Evolutionary conservation across 2,113 vertebrate genomes (phyloP), one percentile per base, ranked within the genome.

Genomic region (Piprites chloris): DNA sequence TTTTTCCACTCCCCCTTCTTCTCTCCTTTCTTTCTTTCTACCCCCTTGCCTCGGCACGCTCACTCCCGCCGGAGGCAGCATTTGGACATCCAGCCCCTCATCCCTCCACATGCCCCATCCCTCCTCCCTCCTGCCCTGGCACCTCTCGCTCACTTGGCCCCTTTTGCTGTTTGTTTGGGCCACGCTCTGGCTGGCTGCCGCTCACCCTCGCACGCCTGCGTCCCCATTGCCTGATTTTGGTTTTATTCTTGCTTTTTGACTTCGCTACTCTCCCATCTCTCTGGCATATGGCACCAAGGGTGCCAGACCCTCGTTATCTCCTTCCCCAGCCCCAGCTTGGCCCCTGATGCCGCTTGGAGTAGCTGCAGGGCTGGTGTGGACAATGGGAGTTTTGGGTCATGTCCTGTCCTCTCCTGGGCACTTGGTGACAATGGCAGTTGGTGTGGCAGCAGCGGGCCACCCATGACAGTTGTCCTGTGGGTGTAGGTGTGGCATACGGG

Each of bases 221-320:
- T 63, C 69, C 82, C 76, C 92, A 63, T 83, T 71, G 50, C 94
- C 95, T 91, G 78, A 44, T 53, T 59, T 94, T 69, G 83, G 58
- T 79, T 96, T 95, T 92, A 74, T 97, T 93, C 75, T 92, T 41
- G 75, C 86, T 82, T 94, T 96, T 91, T 21, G 30, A 90, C 91
- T 87, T 93, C 5, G 75, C 95, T 96, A 93, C 94, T 97, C 78
- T 80, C 49, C 72, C 96, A 94, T 96, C 89, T 93, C 85, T 92
- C 68, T 15, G 26, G 76, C 85, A 85, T 81, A 73, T 23, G 19
- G 58, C 67, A 81, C 96, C 21, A 14, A 85, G 47, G 32, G 97
- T 92, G 95, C 97, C 89, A 28, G 92, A 74, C 50, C 92, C 42
- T 50, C 53, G 35, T 14, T 4, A 76, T 95, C 93, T 97, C 81